Percentiles rank a stretch among this genome's conserved stretches.
Evolutionary conservation across 64 coral and sea anemone genomes (phyloP).

Genomic region (Hydrozoanthus tunicans): DNA sequence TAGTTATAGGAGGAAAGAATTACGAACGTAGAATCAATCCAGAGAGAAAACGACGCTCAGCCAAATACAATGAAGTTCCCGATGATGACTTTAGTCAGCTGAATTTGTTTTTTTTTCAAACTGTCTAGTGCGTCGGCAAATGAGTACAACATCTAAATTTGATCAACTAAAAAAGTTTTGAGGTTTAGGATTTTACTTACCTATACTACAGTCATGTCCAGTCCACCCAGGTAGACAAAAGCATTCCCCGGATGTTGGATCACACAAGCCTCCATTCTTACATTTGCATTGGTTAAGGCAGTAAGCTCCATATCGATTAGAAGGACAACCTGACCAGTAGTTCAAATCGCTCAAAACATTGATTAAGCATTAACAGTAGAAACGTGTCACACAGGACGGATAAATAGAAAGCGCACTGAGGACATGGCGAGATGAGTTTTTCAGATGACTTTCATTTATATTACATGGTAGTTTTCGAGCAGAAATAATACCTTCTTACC

Average conservation of each 20-base stretch:
- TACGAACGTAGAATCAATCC: too few species aligned
- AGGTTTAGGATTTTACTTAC: not conserved
- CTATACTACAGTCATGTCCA: slow-evolving; percentile 37
- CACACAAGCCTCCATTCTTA: slow-evolving; percentile 44
- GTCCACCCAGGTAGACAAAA: slow-evolving; percentile 44
- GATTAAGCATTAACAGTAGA: too few species aligned
- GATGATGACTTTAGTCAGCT: too few species aligned
- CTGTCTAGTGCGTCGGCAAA: not conserved
- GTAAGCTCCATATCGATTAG: slow-evolving; percentile 51
- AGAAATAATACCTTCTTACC: too few species aligned
- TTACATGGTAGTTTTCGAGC: too few species aligned
- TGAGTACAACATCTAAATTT: not conserved
- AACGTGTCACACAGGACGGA: too few species aligned
- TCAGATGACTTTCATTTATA: too few species aligned
- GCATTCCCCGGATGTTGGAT: slow-evolving; percentile 46
- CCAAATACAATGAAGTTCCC: too few species aligned
- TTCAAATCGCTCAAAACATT: not conserved
- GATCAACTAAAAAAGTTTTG: not conserved
- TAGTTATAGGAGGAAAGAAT: too few species aligned
- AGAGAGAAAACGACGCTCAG: too few species aligned
- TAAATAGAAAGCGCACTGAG: too few species aligned
- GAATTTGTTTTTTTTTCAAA: not conserved
- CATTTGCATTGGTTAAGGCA: slow-evolving; percentile 37
- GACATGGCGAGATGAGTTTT: too few species aligned
- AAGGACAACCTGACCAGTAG: slow-evolving; percentile 41